These are phyloP conservation scores for Crocuta crocuta DNA, from an alignment of 2,113 vertebrate genomes.

Conservation along the genomic window DNA sequence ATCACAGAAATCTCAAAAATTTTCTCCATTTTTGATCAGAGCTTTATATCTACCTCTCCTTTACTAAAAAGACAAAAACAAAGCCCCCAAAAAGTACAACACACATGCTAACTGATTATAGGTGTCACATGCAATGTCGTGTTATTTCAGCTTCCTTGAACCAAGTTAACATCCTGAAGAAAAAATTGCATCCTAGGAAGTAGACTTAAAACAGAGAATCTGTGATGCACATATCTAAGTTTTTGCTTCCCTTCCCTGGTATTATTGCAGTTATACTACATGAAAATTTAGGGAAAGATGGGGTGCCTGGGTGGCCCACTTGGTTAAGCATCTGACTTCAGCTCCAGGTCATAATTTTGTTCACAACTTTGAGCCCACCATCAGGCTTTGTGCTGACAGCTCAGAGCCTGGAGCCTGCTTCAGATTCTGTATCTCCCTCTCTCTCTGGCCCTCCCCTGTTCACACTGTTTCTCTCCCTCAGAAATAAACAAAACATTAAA, in stretches of 20 bases:
- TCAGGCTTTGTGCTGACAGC: too few species aligned
- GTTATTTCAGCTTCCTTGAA: not conserved
- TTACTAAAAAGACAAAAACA: slow-evolving; percentile 30
- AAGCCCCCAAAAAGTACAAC: not conserved
- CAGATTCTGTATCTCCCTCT: too few species aligned
- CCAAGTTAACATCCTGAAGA: not conserved
- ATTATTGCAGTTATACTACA: not conserved
- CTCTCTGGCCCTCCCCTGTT: too few species aligned
- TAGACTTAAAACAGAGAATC: not conserved
- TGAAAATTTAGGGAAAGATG: not conserved
- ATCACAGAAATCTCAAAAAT: slow-evolving; percentile 19
- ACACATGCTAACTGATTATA: not conserved
- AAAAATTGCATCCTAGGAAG: not conserved
- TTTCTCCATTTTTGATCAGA: slow-evolving; percentile 15
- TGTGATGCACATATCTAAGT: not conserved
- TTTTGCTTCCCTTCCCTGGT: not conserved
- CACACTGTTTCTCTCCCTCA: too few species aligned
- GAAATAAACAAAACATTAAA: too few species aligned
- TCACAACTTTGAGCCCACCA: too few species aligned
- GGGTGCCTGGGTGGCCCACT: too few species aligned
- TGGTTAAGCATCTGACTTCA: too few species aligned
- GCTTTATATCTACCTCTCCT: not conserved
- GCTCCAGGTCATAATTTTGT: too few species aligned
- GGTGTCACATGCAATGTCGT: not conserved
- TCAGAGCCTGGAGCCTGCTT: too few species aligned